phyloP scores from a whole-genome alignment of 2,888 invertebrate species.

The Polia nebulosa region DNA sequence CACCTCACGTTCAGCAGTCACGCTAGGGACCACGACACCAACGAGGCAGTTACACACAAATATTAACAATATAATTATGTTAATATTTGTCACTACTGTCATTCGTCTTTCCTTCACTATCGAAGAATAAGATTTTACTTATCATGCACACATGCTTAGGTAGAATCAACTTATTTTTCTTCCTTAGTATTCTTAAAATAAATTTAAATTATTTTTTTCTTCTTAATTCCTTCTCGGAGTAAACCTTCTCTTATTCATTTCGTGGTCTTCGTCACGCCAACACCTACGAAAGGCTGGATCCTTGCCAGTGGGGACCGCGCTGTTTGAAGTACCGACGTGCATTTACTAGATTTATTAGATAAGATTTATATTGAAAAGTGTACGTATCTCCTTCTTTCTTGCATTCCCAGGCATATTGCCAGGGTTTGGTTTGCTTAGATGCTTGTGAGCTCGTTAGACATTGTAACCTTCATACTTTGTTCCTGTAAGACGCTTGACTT shows the following conservation, averaged over 20 bases:
- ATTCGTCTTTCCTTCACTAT: too few species aligned
- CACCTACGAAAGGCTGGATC: conserved; percentile 71
- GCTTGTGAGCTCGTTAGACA: conserved; percentile 18
- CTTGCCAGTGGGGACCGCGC: conserved; percentile 77
- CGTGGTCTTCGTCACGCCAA: conserved; percentile 40
- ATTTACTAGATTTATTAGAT: conserved; percentile 78
- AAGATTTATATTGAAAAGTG: conserved; percentile 74
- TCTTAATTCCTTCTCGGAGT: neutral
- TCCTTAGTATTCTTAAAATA: too few species aligned
- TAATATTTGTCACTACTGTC: too few species aligned
- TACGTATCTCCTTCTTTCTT: conserved; percentile 48
- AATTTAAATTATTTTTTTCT: neutral
- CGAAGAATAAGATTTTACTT: too few species aligned
- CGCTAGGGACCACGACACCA: too few species aligned
- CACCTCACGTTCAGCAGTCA: too few species aligned
- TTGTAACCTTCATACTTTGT: neutral
- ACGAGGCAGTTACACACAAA: too few species aligned
- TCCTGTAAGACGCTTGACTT: neutral
- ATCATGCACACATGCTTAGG: too few species aligned
- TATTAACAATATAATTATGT: too few species aligned
- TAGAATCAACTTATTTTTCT: too few species aligned
- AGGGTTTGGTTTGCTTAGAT: conserved; percentile 32
- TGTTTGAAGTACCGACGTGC: conserved; percentile 77
- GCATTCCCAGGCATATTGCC: conserved; percentile 52
- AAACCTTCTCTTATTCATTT: conserved; percentile 30